Evolutionary conservation across 92 coral and sea anemone genomes (phyloP).

Genomic region (Bergia puertoricense): DNA sequence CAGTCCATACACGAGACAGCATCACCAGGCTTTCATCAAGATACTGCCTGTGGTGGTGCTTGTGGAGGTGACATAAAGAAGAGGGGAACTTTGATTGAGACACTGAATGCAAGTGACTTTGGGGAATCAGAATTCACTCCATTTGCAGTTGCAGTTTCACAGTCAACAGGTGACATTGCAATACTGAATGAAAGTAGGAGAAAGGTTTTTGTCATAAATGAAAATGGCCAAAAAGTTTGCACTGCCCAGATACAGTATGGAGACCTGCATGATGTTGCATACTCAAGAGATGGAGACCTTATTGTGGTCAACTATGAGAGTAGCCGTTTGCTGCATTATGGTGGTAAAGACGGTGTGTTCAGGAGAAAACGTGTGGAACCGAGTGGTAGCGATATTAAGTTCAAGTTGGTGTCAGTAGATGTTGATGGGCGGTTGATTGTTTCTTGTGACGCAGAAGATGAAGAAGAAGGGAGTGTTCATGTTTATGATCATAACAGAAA

Average conservation of each 20-base stretch:
- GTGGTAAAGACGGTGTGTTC: slow-evolving; percentile 23
- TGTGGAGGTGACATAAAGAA: slow-evolving; percentile 19
- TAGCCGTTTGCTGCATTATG: slow-evolving; percentile 39
- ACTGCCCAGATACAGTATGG: slow-evolving; percentile 37
- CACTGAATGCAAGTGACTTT: slow-evolving; percentile 26
- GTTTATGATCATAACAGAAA: slow-evolving; percentile 25
- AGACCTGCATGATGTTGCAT: slow-evolving; percentile 32
- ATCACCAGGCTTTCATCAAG: neutral
- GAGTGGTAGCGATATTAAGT: neutral
- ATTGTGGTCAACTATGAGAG: slow-evolving; percentile 36
- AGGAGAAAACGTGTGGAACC: slow-evolving; percentile 20
- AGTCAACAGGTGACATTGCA: slow-evolving; percentile 35
- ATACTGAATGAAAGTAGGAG: slow-evolving; percentile 24
- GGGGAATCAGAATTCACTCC: slow-evolving; percentile 28
- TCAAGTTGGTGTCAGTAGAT: slow-evolving; percentile 25
- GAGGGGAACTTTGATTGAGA: slow-evolving; percentile 17
- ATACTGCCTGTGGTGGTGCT: neutral
- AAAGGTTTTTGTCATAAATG: slow-evolving; percentile 13
- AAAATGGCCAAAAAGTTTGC: slow-evolving; percentile 28
- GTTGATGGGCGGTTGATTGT: slow-evolving; percentile 16
- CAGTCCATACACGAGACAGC: neutral
- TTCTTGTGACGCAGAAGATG: slow-evolving; percentile 17
- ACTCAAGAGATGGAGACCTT: slow-evolving; percentile 30
- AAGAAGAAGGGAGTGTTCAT: neutral
- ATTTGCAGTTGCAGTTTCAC: slow-evolving; percentile 41